Conservation (phyloP, 2,113 vertebrate species). For the Brachyhypopomus gauderio region DNA sequence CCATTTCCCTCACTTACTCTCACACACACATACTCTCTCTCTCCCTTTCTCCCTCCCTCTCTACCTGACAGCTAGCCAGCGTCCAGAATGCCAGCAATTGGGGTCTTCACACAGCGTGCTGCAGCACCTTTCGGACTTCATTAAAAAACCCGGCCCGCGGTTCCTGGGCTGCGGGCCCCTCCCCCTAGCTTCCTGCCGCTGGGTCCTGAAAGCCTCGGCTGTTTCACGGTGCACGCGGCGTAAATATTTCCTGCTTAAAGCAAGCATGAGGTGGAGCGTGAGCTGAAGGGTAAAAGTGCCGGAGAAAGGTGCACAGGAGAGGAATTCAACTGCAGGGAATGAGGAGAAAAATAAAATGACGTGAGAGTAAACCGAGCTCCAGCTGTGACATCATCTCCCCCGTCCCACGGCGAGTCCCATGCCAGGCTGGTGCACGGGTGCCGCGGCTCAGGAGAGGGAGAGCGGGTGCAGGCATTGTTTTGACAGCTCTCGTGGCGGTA, state of each 20-base stretch:
- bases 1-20: neutral
- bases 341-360: slow-evolving; percentile 3
- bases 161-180: slow-evolving; percentile 33
- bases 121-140: slow-evolving; percentile 59
- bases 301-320: slow-evolving; percentile 18
- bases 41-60: slow-evolving; percentile 3
- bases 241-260: slow-evolving; percentile 43
- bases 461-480: slow-evolving; percentile 55
- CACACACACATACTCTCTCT: neutral
- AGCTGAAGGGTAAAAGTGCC: slow-evolving; percentile 34
- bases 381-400: slow-evolving; percentile 2
- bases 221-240: slow-evolving; percentile 43
- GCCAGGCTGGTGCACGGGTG: slow-evolving; percentile 36
- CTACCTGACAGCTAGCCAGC: slow-evolving; percentile 33
- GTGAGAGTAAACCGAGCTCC: slow-evolving; percentile 49
- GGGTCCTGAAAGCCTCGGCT: slow-evolving; percentile 34
- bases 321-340: slow-evolving; percentile 27
- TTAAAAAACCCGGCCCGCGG: slow-evolving; percentile 56
- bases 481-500: slow-evolving; percentile 56
- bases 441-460: slow-evolving; percentile 41
- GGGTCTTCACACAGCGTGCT: slow-evolving; percentile 47
- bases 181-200: slow-evolving; percentile 21
- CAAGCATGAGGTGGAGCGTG: slow-evolving; percentile 12
- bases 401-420: slow-evolving; percentile 27
- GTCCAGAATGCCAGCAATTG: neutral